phyloP scores from a whole-genome alignment of 2,797 vertebrate genomes.

The Parauchenoglanis punctatus region DNA sequence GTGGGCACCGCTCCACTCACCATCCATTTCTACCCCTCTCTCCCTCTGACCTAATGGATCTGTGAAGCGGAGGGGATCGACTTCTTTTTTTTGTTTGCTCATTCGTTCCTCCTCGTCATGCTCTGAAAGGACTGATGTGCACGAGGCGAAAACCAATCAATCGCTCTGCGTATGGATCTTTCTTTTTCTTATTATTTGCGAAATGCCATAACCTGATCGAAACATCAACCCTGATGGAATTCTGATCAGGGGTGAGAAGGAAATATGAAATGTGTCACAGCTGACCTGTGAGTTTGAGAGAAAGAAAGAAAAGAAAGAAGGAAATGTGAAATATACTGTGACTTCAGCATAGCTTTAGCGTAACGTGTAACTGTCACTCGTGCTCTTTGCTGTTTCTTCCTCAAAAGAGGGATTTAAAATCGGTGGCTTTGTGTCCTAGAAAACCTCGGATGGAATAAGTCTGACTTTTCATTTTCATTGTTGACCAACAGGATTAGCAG shows the following conservation, averaged over 20 bases:
- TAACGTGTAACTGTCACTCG: conserved; percentile 35
- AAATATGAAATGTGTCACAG: conserved; percentile 37
- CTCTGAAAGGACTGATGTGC: conserved; percentile 51
- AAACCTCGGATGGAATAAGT: conserved; percentile 63
- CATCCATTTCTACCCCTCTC: conserved; percentile 48
- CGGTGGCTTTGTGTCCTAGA: conserved; percentile 67
- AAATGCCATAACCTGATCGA: conserved; percentile 58
- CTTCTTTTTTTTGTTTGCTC: conserved; percentile 57
- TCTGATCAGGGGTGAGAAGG: conserved; percentile 44
- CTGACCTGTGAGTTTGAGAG: not conserved
- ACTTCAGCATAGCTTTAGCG: not conserved
- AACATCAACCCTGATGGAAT: conserved; percentile 34
- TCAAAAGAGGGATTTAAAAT: conserved; percentile 46
- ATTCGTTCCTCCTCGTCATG: conserved; percentile 51
- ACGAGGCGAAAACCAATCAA: conserved; percentile 55
- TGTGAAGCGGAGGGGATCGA: conserved; percentile 51
- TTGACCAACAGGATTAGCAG: conserved; percentile 73
- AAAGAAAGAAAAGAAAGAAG: not conserved
- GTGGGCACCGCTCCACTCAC: conserved; percentile 33
- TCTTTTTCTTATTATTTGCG: conserved; percentile 27
- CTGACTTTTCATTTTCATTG: conserved; percentile 64
- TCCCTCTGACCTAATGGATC: conserved; percentile 51
- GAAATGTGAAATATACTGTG: not conserved
- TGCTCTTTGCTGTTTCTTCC: conserved; percentile 41
- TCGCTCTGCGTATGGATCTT: conserved; percentile 50